Percentiles rank a stretch among this genome's conserved stretches.
phyloP scores from a whole-genome alignment of 1,140 invertebrate genomes.

The Penaeus japonicus region DNA sequence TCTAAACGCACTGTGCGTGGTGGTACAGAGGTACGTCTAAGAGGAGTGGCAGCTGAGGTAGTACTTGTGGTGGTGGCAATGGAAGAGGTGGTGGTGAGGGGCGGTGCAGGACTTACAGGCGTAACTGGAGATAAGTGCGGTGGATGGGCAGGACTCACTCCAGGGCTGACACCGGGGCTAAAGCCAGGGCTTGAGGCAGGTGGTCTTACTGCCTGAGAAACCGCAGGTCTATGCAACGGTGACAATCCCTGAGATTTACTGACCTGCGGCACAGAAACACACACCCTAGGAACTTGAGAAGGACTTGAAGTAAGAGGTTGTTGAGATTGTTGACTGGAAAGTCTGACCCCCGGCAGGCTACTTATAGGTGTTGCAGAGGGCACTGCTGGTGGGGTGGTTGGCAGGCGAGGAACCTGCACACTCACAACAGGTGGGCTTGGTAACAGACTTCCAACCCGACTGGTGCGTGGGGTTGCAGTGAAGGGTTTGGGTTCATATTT shows the following conservation, averaged over 20 bases:
- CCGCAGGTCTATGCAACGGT: slow-evolving; percentile 48
- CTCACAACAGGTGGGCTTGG: slow-evolving; percentile 39
- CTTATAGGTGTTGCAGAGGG: slow-evolving; percentile 52
- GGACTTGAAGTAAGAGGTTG: slow-evolving; percentile 50
- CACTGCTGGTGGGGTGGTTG: slow-evolving; percentile 36
- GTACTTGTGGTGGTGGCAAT: slow-evolving; percentile 38
- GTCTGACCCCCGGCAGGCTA: slow-evolving; percentile 48
- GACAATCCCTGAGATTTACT: slow-evolving; percentile 54
- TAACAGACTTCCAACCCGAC: slow-evolving; percentile 20
- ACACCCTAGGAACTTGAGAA: slow-evolving; percentile 57
- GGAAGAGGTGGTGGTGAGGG: slow-evolving; percentile 35
- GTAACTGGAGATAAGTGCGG: slow-evolving; percentile 38
- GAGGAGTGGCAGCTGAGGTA: slow-evolving; percentile 41
- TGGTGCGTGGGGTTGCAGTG: slow-evolving; percentile 45
- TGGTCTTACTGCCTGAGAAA: slow-evolving; percentile 40
- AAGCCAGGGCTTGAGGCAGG: slow-evolving; percentile 48
- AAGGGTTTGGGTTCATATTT: slow-evolving; percentile 79
- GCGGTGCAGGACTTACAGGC: slow-evolving; percentile 25
- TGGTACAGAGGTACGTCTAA: slow-evolving; percentile 13
- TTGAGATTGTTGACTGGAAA: slow-evolving; percentile 41
- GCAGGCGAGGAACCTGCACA: slow-evolving; percentile 23
- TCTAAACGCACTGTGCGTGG: slow-evolving; percentile 24
- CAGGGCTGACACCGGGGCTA: slow-evolving; percentile 48
- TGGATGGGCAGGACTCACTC: slow-evolving; percentile 50
- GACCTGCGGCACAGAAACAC: slow-evolving; percentile 46